Percentiles rank a stretch among this genome's conserved stretches.
phyloP scores from a whole-genome alignment of 2,888 invertebrate genomes.

The Caenorhabditis macrosperma region DNA sequence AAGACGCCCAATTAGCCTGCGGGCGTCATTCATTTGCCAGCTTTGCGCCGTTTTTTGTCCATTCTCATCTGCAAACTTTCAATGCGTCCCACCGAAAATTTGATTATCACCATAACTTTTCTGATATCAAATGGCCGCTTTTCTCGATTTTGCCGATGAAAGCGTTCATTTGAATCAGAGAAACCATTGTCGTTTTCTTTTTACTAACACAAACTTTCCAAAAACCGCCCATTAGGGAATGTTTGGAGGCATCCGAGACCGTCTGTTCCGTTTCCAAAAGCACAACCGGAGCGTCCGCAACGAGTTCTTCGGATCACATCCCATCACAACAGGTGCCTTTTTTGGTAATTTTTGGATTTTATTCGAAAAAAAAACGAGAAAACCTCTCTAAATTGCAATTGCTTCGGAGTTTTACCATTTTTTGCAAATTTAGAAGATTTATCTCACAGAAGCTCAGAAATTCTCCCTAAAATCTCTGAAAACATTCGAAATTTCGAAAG shows the following conservation, averaged over 20 bases:
- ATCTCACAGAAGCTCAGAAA: too few species aligned
- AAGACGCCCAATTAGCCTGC: neutral
- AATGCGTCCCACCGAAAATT: neutral
- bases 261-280: constrained; percentile 39
- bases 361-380: too few species aligned
- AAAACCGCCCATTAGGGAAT: constrained; percentile 9
- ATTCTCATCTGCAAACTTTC: neutral
- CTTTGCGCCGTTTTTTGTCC: neutral
- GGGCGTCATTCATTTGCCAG: too few species aligned
- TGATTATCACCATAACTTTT: neutral
- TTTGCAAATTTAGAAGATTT: too few species aligned
- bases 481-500: too few species aligned
- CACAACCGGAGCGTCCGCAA: constrained; percentile 47
- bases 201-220: neutral
- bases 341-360: too few species aligned
- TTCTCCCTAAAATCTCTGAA: too few species aligned
- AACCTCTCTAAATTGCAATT: too few species aligned
- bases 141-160: neutral
- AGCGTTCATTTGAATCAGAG: neutral
- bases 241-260: constrained; percentile 59
- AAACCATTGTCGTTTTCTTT: neutral
- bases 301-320: constrained; percentile 48
- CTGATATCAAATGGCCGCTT: neutral
- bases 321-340: constrained; percentile 5
- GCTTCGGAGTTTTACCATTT: too few species aligned